Conservation (phyloP, 2,888 invertebrate species). For the Harmothoe impar region DNA sequence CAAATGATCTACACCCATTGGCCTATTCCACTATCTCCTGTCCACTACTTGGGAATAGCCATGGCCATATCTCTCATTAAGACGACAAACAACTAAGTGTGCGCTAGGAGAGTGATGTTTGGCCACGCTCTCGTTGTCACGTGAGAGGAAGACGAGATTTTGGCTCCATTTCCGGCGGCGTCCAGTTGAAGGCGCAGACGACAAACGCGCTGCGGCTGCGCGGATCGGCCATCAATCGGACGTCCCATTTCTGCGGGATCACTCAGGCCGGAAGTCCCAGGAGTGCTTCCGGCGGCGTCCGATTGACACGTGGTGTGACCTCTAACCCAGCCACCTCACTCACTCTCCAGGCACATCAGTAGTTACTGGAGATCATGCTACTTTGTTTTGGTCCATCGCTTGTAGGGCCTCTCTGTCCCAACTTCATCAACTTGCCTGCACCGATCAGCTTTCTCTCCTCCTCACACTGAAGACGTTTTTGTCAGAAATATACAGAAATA, state of each 20-base stretch:
- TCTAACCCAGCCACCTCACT: constrained; percentile 4
- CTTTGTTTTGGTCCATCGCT: not conserved
- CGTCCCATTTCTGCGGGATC: constrained; percentile 38
- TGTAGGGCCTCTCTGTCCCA: too few species aligned
- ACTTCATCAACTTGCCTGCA: too few species aligned
- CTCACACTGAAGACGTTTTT: too few species aligned
- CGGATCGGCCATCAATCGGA: not conserved
- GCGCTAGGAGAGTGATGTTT: not conserved
- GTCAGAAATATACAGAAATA: too few species aligned
- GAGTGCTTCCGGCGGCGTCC: constrained; percentile 36
- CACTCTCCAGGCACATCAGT: not conserved
- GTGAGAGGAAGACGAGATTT: constrained; percentile 1
- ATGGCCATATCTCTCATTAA: not conserved
- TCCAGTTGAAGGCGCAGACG: not conserved
- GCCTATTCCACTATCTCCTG: not conserved
- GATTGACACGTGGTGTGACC: constrained; percentile 46
- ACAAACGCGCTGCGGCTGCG: constrained; percentile 19
- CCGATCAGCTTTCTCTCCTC: too few species aligned
- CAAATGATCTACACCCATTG: not conserved
- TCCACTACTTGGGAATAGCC: not conserved
- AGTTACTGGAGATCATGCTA: not conserved
- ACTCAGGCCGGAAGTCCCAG: constrained; percentile 53
- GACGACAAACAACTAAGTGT: not conserved
- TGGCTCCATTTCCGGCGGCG: not conserved
- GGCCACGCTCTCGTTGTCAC: not conserved